Evolutionary conservation across 2,888 invertebrate genomes (phyloP).

Genomic region (Ectropis crepuscularia): DNA sequence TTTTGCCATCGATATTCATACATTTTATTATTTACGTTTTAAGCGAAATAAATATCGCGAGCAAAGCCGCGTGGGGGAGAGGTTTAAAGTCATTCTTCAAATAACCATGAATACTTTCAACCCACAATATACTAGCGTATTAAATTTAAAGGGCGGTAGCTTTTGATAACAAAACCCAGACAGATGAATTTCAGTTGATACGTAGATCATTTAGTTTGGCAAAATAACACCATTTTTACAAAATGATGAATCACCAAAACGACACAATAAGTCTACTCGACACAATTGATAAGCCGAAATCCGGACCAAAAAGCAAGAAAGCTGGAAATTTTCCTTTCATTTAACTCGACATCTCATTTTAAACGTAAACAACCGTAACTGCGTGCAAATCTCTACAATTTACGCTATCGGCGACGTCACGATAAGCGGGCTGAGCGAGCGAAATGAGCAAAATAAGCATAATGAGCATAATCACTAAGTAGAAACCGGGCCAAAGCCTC

Average conservation of each 20-base stretch:
- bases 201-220: no score
- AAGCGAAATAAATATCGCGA: no score
- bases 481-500: constrained; percentile 59
- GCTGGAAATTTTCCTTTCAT: constrained; percentile 13
- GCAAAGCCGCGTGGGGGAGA: no score
- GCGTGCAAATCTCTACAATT: constrained; percentile 26
- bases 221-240: no score
- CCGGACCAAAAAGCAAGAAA: neutral
- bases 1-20: no score
- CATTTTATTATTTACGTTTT: no score
- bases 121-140: no score
- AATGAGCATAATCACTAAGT: constrained; percentile 70
- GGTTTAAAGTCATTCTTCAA: no score
- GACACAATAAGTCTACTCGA: neutral
- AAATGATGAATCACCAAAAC: neutral
- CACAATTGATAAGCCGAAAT: neutral
- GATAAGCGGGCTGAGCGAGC: constrained; percentile 40
- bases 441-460: constrained; percentile 46
- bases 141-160: no score
- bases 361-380: constrained; percentile 21
- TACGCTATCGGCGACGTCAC: constrained; percentile 28
- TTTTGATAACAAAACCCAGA: no score
- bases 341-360: constrained; percentile 18
- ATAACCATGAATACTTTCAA: no score
- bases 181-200: no score